Evolutionary conservation across 2,797 vertebrate species (phyloP).

Genomic region (Myotis daubentonii): DNA sequence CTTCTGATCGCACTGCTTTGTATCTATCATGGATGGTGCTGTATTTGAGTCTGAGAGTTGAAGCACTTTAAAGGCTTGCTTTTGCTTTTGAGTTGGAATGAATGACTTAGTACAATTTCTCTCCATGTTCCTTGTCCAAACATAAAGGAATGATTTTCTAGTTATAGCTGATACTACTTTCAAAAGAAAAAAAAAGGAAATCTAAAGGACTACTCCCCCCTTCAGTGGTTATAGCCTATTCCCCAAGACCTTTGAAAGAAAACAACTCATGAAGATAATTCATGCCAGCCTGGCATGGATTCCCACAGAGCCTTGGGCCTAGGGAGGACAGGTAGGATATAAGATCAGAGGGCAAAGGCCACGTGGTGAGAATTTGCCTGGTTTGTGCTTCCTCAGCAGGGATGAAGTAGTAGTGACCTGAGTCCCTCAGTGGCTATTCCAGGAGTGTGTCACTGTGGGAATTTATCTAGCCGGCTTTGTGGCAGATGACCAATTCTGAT

Average conservation of each 20-base stretch:
- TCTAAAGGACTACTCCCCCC: not conserved
- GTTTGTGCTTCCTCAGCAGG: conserved; percentile 38
- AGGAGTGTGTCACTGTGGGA: conserved; percentile 56
- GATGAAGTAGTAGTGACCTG: conserved; percentile 59
- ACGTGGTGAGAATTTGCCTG: conserved; percentile 32
- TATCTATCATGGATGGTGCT: not conserved
- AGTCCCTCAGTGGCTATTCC: not conserved
- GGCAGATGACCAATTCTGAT: conserved; percentile 44
- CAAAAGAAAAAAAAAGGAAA: not conserved
- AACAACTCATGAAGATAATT: conserved; percentile 52
- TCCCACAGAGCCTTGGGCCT: conserved; percentile 36
- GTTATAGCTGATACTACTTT: not conserved
- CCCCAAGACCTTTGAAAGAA: conserved; percentile 61
- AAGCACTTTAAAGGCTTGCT: conserved; percentile 7
- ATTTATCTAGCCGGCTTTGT: conserved; percentile 38
- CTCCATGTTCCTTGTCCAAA: conserved; percentile 47
- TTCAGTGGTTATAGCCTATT: not conserved
- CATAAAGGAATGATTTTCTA: conserved; percentile 47
- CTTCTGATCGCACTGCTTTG: not conserved
- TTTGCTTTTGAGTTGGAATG: conserved; percentile 32
- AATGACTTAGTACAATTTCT: not conserved
- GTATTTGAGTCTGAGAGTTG: not conserved
- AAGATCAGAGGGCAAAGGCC: conserved; percentile 48
- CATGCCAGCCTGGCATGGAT: conserved; percentile 33
- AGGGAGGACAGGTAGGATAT: not conserved